Evolutionary conservation across 2,888 invertebrate genomes (phyloP).

Genomic region (Ornithoptera alexandrae): DNA sequence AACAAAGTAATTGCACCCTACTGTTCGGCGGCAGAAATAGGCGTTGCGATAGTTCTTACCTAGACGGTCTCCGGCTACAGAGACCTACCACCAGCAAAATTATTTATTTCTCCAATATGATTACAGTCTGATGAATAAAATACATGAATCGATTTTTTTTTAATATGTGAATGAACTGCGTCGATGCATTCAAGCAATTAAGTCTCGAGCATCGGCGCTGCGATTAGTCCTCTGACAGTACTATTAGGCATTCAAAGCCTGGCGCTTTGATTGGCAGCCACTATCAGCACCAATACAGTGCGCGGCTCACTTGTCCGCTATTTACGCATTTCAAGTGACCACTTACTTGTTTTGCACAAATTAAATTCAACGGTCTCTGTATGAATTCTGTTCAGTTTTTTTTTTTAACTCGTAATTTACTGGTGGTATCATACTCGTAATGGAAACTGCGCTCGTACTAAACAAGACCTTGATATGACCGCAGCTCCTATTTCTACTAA

Average conservation of each 20-base stretch:
- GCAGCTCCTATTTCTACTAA: too few relatives aligned
- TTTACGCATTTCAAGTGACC: constrained; percentile 45
- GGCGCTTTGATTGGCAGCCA: constrained; percentile 39
- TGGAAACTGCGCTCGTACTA: too few relatives aligned
- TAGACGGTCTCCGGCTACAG: too few relatives aligned
- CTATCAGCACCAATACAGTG: constrained; percentile 33
- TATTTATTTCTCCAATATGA: neutral
- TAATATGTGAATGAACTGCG: constrained; percentile 4
- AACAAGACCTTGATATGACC: too few relatives aligned
- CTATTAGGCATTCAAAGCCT: constrained; percentile 44
- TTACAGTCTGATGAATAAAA: neutral
- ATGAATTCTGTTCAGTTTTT: constrained; percentile 54
- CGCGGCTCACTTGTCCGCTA: constrained; percentile 44
- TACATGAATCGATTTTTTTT: constrained; percentile 12
- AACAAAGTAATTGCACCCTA: too few relatives aligned
- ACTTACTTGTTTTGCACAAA: constrained; percentile 55
- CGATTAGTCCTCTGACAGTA: constrained; percentile 41
- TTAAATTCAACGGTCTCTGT: constrained; percentile 66
- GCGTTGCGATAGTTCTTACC: too few relatives aligned
- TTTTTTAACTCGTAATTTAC: constrained; percentile 31
- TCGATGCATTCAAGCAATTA: constrained; percentile 24
- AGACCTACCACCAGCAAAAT: neutral
- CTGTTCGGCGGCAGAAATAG: too few relatives aligned
- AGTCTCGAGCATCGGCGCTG: constrained; percentile 7
- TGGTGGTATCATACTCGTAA: too few relatives aligned